phyloP scores from a whole-genome alignment of 2,113 vertebrate genomes.

The Raja brachyura region DNA sequence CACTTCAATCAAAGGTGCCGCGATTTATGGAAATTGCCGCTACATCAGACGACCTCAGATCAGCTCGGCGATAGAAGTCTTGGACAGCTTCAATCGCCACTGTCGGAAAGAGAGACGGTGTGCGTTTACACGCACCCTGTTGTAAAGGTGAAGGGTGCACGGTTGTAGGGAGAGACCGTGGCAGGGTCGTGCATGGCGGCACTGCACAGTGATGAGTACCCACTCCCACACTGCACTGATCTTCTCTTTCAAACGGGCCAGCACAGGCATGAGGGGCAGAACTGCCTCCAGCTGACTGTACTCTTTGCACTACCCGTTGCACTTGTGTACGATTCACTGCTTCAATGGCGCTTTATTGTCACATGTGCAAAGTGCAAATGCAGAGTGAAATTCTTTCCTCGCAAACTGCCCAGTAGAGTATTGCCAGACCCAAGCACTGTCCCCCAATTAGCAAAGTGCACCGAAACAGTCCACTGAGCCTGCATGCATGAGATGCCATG shows the following conservation, averaged over 20 bases:
- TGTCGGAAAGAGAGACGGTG: neutral
- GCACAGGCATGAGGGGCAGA: neutral
- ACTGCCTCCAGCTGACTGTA: neutral
- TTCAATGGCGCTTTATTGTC: too few species aligned
- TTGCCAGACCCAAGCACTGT: too few species aligned
- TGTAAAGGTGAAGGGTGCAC: neutral
- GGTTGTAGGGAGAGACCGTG: neutral
- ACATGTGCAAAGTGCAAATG: too few species aligned
- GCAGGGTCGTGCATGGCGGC: neutral
- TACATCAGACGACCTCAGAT: neutral
- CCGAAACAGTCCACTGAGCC: too few species aligned
- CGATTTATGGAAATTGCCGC: neutral
- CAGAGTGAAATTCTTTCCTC: too few species aligned
- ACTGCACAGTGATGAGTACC: neutral
- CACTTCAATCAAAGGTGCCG: slow-evolving; percentile 29
- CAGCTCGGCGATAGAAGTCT: neutral
- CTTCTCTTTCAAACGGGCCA: neutral
- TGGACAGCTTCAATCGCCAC: neutral
- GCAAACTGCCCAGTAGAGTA: too few species aligned
- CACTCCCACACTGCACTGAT: neutral
- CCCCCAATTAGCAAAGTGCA: too few species aligned
- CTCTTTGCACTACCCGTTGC: too few species aligned
- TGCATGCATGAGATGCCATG: too few species aligned
- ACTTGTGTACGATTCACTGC: too few species aligned
- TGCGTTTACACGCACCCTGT: neutral